These are phyloP conservation scores for Ctena decussata DNA, from an alignment of 2,888 invertebrate genomes.

Conservation along the genomic window DNA sequence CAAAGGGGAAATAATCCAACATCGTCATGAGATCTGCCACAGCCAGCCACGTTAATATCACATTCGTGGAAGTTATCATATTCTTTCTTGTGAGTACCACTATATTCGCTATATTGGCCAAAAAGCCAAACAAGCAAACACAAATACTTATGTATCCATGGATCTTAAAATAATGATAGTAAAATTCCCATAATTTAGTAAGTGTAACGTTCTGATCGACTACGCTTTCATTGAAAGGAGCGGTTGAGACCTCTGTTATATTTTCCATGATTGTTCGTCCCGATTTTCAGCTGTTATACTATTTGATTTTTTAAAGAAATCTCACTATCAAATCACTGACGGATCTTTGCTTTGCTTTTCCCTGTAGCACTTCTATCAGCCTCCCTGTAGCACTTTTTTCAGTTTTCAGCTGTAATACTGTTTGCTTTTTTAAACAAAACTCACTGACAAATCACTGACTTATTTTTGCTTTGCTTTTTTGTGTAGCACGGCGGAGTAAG, in stretches of 20 bases:
- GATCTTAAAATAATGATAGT: slow-evolving; percentile 85
- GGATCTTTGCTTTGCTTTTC: background rate
- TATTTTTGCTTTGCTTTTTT: background rate
- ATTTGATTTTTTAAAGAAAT: too few species aligned
- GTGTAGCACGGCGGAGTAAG: background rate
- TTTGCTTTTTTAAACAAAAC: too few species aligned
- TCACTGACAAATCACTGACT: background rate
- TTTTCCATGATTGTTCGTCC: background rate
- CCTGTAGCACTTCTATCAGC: background rate
- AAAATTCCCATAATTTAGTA: background rate
- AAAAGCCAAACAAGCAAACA: slow-evolving; percentile 96
- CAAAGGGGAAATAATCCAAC: slow-evolving; percentile 95
- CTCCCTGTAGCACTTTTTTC: too few species aligned
- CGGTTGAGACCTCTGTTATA: background rate
- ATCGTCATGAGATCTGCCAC: slow-evolving; percentile 98
- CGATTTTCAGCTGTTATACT: background rate
- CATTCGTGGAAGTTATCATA: slow-evolving; percentile 97
- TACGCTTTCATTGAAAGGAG: background rate
- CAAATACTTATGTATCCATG: slow-evolving; percentile 95
- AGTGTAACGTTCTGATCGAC: background rate
- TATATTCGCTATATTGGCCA: slow-evolving; percentile 96
- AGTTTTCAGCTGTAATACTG: too few species aligned
- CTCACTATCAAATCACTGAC: background rate
- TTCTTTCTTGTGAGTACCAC: slow-evolving; percentile 95
- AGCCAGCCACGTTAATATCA: slow-evolving; percentile 93